Conservation (phyloP, 2,888 invertebrate species). For the Torymus auratus region DNA sequence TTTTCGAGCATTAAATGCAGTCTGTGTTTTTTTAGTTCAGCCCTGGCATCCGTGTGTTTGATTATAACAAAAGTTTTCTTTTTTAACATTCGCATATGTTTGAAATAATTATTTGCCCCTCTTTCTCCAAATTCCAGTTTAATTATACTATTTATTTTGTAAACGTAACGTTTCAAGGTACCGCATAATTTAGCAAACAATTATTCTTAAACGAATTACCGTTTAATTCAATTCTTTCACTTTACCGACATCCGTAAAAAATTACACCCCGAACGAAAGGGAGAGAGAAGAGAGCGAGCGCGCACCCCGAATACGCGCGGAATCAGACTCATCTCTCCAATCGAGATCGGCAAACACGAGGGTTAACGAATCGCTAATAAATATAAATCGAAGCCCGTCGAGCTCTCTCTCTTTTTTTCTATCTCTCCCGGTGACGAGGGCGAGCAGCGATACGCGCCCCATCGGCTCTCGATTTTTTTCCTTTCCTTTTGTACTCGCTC, state of each 20-base stretch:
- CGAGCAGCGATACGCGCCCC: background rate
- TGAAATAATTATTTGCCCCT: no score
- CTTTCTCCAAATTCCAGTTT: no score
- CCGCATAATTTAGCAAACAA: no score
- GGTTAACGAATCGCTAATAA: conserved; percentile 60
- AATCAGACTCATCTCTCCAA: conserved; percentile 39
- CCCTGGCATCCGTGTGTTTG: no score
- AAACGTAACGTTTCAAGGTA: no score
- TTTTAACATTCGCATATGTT: no score
- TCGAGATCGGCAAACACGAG: conserved; percentile 51
- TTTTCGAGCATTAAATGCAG: no score
- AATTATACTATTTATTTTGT: no score
- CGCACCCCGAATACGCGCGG: background rate
- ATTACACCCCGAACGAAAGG: background rate
- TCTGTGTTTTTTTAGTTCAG: no score
- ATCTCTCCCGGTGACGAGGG: conserved; percentile 49
- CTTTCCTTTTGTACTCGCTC: conserved; percentile 7
- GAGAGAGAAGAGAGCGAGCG: background rate
- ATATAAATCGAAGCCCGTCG: conserved; percentile 59
- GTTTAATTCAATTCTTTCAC: background rate
- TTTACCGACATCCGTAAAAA: background rate
- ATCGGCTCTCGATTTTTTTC: background rate
- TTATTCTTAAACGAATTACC: no score
- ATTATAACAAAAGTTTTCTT: no score
- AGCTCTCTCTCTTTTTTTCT: conserved; percentile 9